A percentile compares a stretch with the other conserved stretches of the same genome.
Conservation (phyloP, 2,113 vertebrate species). For the Dolichotis patagonum region DNA sequence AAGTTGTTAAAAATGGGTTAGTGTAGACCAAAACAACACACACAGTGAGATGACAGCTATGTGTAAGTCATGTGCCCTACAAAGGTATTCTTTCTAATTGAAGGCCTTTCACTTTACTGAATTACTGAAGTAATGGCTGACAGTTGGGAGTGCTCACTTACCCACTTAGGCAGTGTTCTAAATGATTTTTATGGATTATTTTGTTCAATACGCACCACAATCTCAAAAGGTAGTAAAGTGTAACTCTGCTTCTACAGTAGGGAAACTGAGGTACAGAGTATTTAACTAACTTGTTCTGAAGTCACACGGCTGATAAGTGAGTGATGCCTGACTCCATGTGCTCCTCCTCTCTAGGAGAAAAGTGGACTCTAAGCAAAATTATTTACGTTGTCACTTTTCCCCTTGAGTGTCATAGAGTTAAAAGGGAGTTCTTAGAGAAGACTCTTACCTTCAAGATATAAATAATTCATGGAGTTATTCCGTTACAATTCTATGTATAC, state of each 20-base stretch:
- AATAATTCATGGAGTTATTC: neutral
- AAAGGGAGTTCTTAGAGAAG: conserved; percentile 41
- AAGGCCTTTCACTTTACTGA: neutral
- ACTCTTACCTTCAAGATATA: conserved; percentile 11
- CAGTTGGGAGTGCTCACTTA: neutral
- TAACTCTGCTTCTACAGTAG: neutral
- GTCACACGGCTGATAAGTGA: neutral
- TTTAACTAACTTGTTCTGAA: neutral
- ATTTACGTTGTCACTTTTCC: neutral
- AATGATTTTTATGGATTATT: neutral
- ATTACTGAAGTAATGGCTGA: neutral
- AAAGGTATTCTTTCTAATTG: neutral
- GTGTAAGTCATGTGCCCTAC: rapidly evolving
- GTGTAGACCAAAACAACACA: neutral
- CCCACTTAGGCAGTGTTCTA: neutral
- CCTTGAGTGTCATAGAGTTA: neutral
- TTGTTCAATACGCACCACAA: neutral
- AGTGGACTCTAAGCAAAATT: neutral
- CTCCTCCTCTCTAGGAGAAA: neutral
- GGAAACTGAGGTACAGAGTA: neutral
- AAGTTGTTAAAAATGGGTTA: neutral
- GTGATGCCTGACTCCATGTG: neutral
- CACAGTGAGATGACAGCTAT: neutral
- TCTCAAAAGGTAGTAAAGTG: neutral
- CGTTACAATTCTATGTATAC: neutral